These are phyloP conservation scores for Lithophane leautieri DNA, from an alignment of 2,888 invertebrate species.

Conservation along the genomic window DNA sequence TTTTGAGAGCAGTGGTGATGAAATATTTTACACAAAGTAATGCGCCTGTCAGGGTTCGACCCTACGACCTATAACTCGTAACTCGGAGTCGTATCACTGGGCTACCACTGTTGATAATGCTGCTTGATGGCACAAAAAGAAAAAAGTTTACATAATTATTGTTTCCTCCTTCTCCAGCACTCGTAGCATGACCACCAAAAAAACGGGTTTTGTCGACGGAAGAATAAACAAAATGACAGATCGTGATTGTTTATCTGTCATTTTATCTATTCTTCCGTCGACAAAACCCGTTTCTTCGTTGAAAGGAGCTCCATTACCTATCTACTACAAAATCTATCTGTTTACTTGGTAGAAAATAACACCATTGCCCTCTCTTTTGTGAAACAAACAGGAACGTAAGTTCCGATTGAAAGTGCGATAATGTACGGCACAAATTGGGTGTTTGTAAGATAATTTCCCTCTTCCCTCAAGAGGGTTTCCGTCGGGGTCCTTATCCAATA, in stretches of 20 bases:
- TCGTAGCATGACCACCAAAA: too few species aligned
- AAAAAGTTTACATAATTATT: neutral
- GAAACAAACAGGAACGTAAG: conserved; percentile 42
- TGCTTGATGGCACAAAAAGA: neutral
- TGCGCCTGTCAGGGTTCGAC: too few species aligned
- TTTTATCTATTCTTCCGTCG: too few species aligned
- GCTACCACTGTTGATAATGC: neutral
- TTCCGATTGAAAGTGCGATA: conserved; percentile 40
- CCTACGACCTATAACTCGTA: too few species aligned
- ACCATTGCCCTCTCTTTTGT: conserved; percentile 1
- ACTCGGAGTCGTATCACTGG: too few species aligned
- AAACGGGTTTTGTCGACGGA: too few species aligned
- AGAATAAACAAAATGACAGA: too few species aligned
- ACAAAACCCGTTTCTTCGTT: too few species aligned
- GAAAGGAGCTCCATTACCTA: conserved; percentile 3
- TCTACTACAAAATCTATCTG: conserved; percentile 7
- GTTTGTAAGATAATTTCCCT: conserved; percentile 61
- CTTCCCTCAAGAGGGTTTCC: conserved; percentile 50
- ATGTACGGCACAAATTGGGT: conserved; percentile 57
- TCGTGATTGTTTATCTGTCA: too few species aligned
- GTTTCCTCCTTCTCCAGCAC: neutral
- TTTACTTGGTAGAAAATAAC: neutral
- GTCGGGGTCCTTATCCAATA: conserved; percentile 60
- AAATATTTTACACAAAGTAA: too few species aligned
- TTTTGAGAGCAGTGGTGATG: too few species aligned